A percentile compares a stretch with the other conserved stretches of the same genome.
Conservation (phyloP, 2,888 invertebrate species). For the Lypha dubia region DNA sequence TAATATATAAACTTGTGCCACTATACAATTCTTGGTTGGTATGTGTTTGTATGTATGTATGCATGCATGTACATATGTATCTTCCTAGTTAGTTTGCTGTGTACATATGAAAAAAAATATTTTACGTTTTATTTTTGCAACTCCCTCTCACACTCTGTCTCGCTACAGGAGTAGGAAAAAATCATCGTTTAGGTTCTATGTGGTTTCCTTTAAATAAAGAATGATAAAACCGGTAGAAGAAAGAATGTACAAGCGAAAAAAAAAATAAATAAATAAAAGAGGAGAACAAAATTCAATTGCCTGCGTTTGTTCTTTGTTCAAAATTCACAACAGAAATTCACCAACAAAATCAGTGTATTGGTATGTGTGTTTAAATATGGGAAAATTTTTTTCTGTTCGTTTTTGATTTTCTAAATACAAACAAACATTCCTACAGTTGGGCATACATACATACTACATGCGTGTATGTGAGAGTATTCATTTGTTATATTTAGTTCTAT, state of each 20-base stretch:
- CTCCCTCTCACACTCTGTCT: too few relatives aligned
- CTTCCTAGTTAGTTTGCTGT: neutral
- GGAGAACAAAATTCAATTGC: conserved; percentile 65
- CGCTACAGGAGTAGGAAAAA: conserved; percentile 10
- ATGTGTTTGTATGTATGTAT: neutral
- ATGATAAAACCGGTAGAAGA: conserved; percentile 39
- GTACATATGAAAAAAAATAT: neutral
- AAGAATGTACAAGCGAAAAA: conserved; percentile 15
- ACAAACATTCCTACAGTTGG: conserved; percentile 13
- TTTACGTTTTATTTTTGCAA: neutral
- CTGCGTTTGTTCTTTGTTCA: conserved; percentile 65
- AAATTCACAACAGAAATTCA: conserved; percentile 47
- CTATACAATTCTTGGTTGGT: neutral
- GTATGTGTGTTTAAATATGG: conserved; percentile 2
- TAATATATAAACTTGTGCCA: conserved; percentile 8
- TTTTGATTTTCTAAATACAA: conserved; percentile 38
- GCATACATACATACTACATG: too few relatives aligned
- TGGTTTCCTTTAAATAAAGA: conserved; percentile 56
- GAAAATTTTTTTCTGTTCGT: neutral
- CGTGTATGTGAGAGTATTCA: neutral
- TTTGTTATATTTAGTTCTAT: conserved; percentile 28
- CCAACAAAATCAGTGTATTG: conserved; percentile 24
- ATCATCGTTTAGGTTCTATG: conserved; percentile 52
- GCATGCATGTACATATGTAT: neutral
- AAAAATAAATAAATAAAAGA: too few relatives aligned